These are phyloP conservation scores for Arenaria interpres DNA, from an alignment of 2,113 vertebrate genomes.

Conservation along the genomic window DNA sequence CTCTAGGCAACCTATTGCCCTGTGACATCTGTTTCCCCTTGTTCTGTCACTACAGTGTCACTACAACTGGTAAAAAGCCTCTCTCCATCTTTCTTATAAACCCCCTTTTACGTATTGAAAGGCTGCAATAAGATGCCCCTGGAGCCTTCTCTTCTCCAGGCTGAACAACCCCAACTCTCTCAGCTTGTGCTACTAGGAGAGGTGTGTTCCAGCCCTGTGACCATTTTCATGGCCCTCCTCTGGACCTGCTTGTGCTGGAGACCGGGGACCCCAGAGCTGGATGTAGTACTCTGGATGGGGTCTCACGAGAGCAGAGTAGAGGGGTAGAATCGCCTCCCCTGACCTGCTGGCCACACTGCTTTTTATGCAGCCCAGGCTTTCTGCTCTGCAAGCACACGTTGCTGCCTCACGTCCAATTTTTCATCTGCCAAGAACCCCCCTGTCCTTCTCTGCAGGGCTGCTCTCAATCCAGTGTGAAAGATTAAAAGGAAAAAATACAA, in stretches of 20 bases:
- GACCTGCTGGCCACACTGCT: background rate
- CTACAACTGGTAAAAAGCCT: background rate
- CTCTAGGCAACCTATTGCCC: background rate
- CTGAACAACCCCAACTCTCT: background rate
- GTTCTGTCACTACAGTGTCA: background rate
- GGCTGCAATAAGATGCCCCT: fast-evolving
- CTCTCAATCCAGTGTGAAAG: background rate
- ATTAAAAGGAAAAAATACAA: background rate
- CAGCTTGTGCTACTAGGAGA: background rate
- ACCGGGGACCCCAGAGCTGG: background rate
- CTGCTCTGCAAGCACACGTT: background rate
- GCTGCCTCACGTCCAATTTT: background rate
- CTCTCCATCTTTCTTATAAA: background rate
- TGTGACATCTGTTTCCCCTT: background rate
- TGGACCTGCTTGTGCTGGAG: background rate
- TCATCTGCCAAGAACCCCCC: background rate
- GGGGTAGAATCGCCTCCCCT: background rate
- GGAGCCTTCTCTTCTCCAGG: background rate
- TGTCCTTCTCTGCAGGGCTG: background rate
- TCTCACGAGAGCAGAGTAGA: background rate
- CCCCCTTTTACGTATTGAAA: background rate
- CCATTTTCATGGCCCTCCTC: fast-evolving
- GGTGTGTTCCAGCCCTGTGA: background rate
- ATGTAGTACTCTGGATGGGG: background rate
- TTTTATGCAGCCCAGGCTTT: background rate